Percentiles rank a stretch among this genome's conserved stretches.
Conservation (phyloP, 2,113 vertebrate genomes). For the Chloroceryle aenea region DNA sequence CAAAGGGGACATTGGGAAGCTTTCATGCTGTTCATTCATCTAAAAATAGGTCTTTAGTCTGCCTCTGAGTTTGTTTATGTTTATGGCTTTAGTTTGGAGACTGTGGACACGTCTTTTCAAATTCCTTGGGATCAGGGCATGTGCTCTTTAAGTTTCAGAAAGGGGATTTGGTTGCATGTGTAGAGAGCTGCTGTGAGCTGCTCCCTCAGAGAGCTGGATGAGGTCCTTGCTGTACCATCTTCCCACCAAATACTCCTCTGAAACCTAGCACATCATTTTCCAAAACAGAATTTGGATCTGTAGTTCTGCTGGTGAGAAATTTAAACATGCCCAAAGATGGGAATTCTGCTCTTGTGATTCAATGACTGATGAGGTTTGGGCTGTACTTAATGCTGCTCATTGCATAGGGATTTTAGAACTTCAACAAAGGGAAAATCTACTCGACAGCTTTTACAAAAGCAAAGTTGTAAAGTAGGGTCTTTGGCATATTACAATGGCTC, state of each 20-base stretch:
- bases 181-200: neutral
- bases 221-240: neutral
- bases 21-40: conserved; percentile 11
- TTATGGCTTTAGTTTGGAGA: neutral
- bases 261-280: neutral
- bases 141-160: neutral
- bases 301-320: fast-evolving
- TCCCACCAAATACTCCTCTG: neutral
- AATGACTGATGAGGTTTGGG: fast-evolving
- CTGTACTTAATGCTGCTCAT: neutral
- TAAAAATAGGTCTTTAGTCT: conserved; percentile 28
- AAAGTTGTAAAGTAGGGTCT: neutral
- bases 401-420: neutral
- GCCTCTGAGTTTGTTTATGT: conserved; percentile 30
- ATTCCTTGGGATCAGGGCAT: neutral
- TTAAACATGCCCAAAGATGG: neutral
- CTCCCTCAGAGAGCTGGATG: neutral
- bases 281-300: neutral
- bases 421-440: neutral
- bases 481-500: neutral
- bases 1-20: neutral
- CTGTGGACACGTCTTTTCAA: neutral
- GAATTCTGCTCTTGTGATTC: neutral
- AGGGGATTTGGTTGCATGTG: fast-evolving
- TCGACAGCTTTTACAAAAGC: neutral